Percentiles rank a stretch among this genome's conserved stretches.
These are phyloP conservation scores for Tortrix viridana DNA, from an alignment of 2,888 invertebrate genomes.

Conservation along the genomic window DNA sequence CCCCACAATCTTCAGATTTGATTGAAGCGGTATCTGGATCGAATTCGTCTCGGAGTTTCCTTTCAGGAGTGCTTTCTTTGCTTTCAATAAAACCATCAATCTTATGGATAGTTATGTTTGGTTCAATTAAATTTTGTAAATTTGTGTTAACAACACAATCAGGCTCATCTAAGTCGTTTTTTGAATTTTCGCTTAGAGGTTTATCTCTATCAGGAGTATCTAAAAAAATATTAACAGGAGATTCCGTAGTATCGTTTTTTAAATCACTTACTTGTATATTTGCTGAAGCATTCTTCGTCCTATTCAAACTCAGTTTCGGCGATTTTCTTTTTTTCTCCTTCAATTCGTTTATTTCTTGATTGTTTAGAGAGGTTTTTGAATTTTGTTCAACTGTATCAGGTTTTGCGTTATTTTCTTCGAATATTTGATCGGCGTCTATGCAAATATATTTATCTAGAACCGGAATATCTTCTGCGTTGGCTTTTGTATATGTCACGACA, in stretches of 20 bases:
- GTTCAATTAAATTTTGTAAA: slow-evolving; percentile 5
- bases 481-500: too few relatives aligned
- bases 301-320: slow-evolving; percentile 20
- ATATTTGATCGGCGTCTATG: not conserved
- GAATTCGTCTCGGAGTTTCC: slow-evolving; percentile 41
- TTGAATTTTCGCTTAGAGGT: not conserved
- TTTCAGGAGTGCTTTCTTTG: slow-evolving; percentile 12
- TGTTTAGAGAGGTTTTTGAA: not conserved
- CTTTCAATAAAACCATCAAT: slow-evolving; percentile 21
- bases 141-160: not conserved
- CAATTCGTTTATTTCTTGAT: slow-evolving; percentile 1
- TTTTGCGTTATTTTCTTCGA: slow-evolving; percentile 10
- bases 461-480: not conserved
- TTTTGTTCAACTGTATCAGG: slow-evolving; percentile 11
- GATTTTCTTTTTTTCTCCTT: slow-evolving; percentile 21
- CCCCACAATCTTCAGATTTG: slow-evolving; percentile 56
- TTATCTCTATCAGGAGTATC: not conserved
- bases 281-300: not conserved
- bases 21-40: slow-evolving; percentile 50
- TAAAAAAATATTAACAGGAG: slow-evolving; percentile 1
- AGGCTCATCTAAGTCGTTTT: not conserved
- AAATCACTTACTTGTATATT: not conserved
- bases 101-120: slow-evolving; percentile 5
- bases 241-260: not conserved
- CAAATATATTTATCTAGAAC: not conserved